These are phyloP conservation scores for Pelecanus crispus DNA, from an alignment of 2,113 vertebrate species.

Conservation along the genomic window DNA sequence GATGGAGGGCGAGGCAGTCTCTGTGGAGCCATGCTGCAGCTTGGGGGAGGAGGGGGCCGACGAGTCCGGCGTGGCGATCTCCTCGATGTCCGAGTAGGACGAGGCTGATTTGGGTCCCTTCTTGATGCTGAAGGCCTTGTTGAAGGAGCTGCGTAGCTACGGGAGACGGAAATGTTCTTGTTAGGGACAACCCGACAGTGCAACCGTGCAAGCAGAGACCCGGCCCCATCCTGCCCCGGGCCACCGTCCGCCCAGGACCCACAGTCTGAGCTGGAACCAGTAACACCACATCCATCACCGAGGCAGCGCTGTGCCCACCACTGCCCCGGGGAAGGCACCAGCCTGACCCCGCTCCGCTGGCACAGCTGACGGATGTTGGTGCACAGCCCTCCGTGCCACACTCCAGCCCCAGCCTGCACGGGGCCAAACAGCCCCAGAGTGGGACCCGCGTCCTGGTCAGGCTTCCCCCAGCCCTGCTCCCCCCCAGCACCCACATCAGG, in stretches of 20 bases:
- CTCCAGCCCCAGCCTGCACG: neutral
- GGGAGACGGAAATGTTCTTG: neutral
- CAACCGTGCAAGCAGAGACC: neutral
- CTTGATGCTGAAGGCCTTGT: slow-evolving; percentile 97
- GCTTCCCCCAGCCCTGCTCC: neutral
- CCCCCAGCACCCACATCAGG: neutral
- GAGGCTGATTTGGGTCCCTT: slow-evolving; percentile 90
- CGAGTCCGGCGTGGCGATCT: slow-evolving; percentile 90
- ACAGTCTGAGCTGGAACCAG: neutral
- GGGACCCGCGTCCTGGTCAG: neutral
- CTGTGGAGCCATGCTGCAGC: slow-evolving; percentile 77
- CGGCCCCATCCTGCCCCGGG: neutral
- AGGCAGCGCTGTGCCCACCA: neutral
- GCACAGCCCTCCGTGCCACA: neutral
- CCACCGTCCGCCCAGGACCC: neutral
- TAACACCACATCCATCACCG: neutral
- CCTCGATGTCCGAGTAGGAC: slow-evolving; percentile 93
- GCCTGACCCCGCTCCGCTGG: neutral
- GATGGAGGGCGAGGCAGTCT: slow-evolving; percentile 74
- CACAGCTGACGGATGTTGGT: rapidly evolving
- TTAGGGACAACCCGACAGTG: neutral
- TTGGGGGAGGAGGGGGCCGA: slow-evolving; percentile 94
- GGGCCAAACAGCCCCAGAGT: neutral
- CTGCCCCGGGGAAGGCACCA: neutral
- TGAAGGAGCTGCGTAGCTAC: slow-evolving; percentile 94